Conservation (phyloP, 2,797 vertebrate species). For the Tragopan temminckii region DNA sequence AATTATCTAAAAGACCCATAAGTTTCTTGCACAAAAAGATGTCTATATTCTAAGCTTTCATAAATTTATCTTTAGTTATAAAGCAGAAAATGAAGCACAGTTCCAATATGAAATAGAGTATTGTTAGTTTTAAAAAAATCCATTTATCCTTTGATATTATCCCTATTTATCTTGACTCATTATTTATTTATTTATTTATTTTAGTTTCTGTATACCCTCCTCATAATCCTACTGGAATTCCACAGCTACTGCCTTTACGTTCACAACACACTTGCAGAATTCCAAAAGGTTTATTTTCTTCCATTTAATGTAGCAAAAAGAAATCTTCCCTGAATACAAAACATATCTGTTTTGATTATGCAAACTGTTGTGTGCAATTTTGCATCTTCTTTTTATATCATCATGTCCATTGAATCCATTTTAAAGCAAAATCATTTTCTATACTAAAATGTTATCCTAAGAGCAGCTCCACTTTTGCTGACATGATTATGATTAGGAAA, state of each 20-base stretch:
- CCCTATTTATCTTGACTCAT: conserved; percentile 12
- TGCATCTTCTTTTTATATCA: conserved; percentile 85
- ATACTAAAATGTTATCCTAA: conserved; percentile 85
- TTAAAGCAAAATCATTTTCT: conserved; percentile 87
- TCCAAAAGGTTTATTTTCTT: conserved; percentile 83
- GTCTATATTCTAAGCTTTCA: conserved; percentile 28
- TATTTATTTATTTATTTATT: conserved; percentile 49
- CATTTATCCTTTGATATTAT: conserved; percentile 25
- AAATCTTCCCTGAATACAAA: conserved; percentile 84
- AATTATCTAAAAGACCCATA: conserved; percentile 41
- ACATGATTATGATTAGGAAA: conserved; percentile 88
- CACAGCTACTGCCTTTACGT: conserved; percentile 75
- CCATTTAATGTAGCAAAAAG: conserved; percentile 83
- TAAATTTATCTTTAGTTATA: conserved; percentile 48
- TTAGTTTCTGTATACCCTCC: conserved; percentile 65
- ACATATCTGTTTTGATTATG: conserved; percentile 87
- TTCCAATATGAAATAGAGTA: conserved; percentile 30
- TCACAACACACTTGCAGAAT: conserved; percentile 79
- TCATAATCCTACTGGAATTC: conserved; percentile 77
- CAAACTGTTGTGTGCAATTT: conserved; percentile 87
- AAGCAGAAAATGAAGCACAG: conserved; percentile 18
- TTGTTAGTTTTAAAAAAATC: conserved; percentile 1
- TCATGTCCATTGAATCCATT: conserved; percentile 87
- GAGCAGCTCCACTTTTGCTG: conserved; percentile 84
- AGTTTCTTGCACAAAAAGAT: conserved; percentile 33